phyloP scores from a whole-genome alignment of 2,797 vertebrate species.

The Simalia tracyae region DNA sequence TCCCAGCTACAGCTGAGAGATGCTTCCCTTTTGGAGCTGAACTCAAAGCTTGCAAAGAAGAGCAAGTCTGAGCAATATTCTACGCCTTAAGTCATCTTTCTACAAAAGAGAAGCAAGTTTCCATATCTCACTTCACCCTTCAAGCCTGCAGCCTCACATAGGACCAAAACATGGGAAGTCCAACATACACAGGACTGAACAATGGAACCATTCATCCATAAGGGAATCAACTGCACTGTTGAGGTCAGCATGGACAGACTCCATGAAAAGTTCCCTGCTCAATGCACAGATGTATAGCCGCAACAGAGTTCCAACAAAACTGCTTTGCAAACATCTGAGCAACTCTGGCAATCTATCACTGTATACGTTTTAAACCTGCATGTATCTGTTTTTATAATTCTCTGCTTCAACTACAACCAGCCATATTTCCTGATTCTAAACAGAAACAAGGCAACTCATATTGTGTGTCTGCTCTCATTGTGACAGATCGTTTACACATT shows the following conservation, averaged over 20 bases:
- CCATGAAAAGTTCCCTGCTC: background rate
- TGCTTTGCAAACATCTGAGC: background rate
- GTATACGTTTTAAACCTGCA: background rate
- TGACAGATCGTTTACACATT: background rate
- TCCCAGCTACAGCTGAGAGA: background rate
- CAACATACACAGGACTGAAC: background rate
- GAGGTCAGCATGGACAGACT: background rate
- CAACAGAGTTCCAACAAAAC: background rate
- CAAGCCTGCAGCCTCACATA: background rate
- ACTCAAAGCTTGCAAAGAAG: background rate
- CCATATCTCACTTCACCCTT: background rate
- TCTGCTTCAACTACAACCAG: background rate
- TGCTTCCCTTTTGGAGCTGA: background rate
- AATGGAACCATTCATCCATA: background rate
- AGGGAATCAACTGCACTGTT: background rate
- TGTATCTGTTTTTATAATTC: background rate
- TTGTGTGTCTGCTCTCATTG: background rate
- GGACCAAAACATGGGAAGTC: background rate
- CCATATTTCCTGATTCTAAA: background rate
- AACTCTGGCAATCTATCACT: background rate
- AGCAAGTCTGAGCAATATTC: background rate
- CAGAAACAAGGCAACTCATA: background rate
- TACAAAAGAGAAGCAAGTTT: background rate
- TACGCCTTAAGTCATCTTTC: background rate
- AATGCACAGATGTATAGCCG: too few relatives aligned